phyloP scores from a whole-genome alignment of 2,888 invertebrate species.

The Quadriops clusia region DNA sequence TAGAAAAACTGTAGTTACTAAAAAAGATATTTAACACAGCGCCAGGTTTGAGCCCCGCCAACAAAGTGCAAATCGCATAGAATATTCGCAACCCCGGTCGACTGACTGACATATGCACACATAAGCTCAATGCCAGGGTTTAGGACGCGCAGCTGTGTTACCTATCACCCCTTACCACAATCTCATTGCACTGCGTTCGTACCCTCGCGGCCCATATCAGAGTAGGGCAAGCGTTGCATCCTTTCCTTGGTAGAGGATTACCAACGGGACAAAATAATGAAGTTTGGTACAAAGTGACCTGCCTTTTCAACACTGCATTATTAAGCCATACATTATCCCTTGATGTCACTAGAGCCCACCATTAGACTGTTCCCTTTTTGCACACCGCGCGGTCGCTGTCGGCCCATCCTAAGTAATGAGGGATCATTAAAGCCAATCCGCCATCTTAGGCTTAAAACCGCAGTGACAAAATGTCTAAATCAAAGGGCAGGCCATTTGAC shows the following conservation, averaged over 20 bases:
- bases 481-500: slow-evolving; percentile 13
- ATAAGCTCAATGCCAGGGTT: slow-evolving; percentile 31
- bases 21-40: too few species aligned
- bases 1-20: too few species aligned
- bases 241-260: slow-evolving; percentile 23
- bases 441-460: slow-evolving; percentile 29
- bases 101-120: slow-evolving; percentile 37
- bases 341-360: slow-evolving; percentile 31
- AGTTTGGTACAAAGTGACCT: slow-evolving; percentile 39
- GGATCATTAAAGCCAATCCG: slow-evolving; percentile 18
- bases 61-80: slow-evolving; percentile 31
- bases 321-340: slow-evolving; percentile 38
- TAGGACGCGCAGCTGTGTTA: slow-evolving; percentile 33
- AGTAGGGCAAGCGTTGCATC: slow-evolving; percentile 18
- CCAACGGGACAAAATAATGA: slow-evolving; percentile 37
- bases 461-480: slow-evolving; percentile 32
- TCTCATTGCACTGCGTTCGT: slow-evolving; percentile 19
- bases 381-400: slow-evolving; percentile 4
- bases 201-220: slow-evolving; percentile 1
- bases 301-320: slow-evolving; percentile 40
- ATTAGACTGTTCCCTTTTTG: slow-evolving; percentile 27
- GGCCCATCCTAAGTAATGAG: slow-evolving; percentile 7
- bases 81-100: slow-evolving; percentile 29
- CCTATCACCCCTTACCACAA: slow-evolving; percentile 27
- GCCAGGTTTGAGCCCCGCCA: too few species aligned